phyloP scores from a whole-genome alignment of 2,797 vertebrate genomes.

The Helicolenus hilgendorfi region DNA sequence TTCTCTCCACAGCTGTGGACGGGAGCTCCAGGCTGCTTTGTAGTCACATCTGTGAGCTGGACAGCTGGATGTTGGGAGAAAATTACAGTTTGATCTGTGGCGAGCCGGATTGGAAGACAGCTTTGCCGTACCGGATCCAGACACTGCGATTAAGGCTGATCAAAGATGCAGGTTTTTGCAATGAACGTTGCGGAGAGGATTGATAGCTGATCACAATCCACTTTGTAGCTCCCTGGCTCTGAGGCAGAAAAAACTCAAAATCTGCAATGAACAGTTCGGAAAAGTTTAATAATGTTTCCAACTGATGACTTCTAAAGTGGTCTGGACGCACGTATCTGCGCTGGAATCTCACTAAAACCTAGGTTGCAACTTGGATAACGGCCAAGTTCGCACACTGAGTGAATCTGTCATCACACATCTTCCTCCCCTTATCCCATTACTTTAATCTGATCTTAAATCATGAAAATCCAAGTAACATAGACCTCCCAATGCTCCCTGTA shows the following conservation, averaged over 20 bases:
- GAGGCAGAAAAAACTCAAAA: conserved; percentile 29
- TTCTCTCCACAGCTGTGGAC: conserved; percentile 84
- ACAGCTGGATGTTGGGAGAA: conserved; percentile 83
- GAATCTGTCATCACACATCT: conserved; percentile 47
- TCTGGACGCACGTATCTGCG: conserved; percentile 18
- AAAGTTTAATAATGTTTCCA: conserved; percentile 42
- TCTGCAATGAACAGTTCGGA: conserved; percentile 13
- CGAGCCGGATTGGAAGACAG: conserved; percentile 70
- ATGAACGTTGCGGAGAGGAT: conserved; percentile 38
- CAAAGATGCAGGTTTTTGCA: conserved; percentile 69
- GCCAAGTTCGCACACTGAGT: conserved; percentile 37
- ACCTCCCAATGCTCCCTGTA: neutral
- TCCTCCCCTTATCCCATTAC: conserved; percentile 36
- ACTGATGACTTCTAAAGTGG: conserved; percentile 56
- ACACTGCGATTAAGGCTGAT: conserved; percentile 70
- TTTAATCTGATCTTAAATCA: conserved; percentile 49
- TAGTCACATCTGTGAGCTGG: conserved; percentile 85
- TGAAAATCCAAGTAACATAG: conserved; percentile 9
- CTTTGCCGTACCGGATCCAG: conserved; percentile 62
- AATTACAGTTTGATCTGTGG: conserved; percentile 77
- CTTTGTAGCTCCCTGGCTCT: conserved; percentile 36
- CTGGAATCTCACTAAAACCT: conserved; percentile 36
- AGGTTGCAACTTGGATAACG: conserved; percentile 45
- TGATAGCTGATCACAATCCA: conserved; percentile 51
- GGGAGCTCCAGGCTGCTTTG: conserved; percentile 79